Conservation (phyloP, 2,888 invertebrate genomes). For the Melikaiella ostensackeni region DNA sequence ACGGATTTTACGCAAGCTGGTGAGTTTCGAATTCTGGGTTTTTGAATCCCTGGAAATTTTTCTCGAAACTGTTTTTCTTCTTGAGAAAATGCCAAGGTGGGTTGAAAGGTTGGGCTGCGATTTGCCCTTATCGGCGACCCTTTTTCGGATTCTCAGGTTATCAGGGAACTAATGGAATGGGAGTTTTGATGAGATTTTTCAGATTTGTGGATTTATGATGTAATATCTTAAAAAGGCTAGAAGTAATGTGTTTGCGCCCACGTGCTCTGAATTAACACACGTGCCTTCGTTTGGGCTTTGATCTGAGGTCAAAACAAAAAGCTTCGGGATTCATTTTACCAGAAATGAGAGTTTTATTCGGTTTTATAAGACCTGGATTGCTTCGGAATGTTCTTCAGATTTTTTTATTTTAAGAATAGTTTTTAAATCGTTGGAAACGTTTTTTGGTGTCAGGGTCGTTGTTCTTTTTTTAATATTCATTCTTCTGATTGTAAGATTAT, state of each 20-base stretch:
- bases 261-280: slow-evolving; percentile 28
- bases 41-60: background rate
- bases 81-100: background rate
- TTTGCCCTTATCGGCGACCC: slow-evolving; percentile 38
- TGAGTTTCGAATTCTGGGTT: slow-evolving; percentile 51
- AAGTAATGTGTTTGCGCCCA: slow-evolving; percentile 4
- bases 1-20: slow-evolving; percentile 63
- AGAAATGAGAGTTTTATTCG: background rate
- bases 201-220: slow-evolving; percentile 3
- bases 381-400: background rate
- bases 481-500: background rate
- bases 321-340: background rate
- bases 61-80: background rate
- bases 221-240: background rate
- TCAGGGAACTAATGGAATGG: background rate
- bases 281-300: background rate
- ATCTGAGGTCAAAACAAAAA: background rate
- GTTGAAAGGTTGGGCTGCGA: background rate
- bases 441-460: background rate
- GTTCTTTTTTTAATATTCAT: background rate
- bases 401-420: background rate
- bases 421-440: background rate
- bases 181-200: slow-evolving; percentile 1
- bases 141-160: slow-evolving; percentile 13
- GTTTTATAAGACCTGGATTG: background rate